These are phyloP conservation scores for Dufourea novaeangliae DNA, from an alignment of 1,140 invertebrate genomes.

Conservation along the genomic window DNA sequence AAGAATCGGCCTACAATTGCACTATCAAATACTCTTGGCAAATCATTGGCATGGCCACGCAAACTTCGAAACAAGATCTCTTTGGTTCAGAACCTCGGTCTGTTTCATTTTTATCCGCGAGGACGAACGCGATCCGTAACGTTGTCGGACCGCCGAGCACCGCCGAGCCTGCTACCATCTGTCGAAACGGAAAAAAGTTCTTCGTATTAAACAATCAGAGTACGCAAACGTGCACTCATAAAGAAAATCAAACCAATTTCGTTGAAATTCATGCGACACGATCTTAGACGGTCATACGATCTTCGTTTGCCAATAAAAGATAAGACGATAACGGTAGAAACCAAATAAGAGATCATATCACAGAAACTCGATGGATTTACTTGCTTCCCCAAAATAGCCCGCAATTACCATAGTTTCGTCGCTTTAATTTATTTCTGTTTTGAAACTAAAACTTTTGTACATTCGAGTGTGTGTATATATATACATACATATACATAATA, in stretches of 20 bases:
- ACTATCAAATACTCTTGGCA: constrained; percentile 70
- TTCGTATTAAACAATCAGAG: constrained; percentile 53
- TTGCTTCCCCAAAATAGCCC: no score
- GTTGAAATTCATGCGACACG: constrained; percentile 21
- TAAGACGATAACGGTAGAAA: no score
- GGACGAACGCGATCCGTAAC: not conserved
- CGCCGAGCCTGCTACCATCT: not conserved
- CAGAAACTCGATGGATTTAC: no score
- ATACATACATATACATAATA: no score
- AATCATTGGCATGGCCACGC: constrained; percentile 66
- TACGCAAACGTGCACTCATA: constrained; percentile 62
- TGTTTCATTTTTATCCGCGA: constrained; percentile 44
- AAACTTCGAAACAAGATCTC: constrained; percentile 46
- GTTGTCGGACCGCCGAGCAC: not conserved
- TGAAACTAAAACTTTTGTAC: no score
- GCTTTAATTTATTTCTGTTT: not conserved
- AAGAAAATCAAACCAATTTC: constrained; percentile 41
- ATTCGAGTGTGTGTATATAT: no score
- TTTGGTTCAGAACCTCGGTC: constrained; percentile 49
- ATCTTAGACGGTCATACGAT: not conserved
- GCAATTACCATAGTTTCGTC: not conserved
- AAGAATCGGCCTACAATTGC: constrained; percentile 34
- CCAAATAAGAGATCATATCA: no score
- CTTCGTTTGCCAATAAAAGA: no score
- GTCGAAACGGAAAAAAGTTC: constrained; percentile 24